phyloP scores from a whole-genome alignment of 2,797 vertebrate species.

The Liparis tanakae region DNA sequence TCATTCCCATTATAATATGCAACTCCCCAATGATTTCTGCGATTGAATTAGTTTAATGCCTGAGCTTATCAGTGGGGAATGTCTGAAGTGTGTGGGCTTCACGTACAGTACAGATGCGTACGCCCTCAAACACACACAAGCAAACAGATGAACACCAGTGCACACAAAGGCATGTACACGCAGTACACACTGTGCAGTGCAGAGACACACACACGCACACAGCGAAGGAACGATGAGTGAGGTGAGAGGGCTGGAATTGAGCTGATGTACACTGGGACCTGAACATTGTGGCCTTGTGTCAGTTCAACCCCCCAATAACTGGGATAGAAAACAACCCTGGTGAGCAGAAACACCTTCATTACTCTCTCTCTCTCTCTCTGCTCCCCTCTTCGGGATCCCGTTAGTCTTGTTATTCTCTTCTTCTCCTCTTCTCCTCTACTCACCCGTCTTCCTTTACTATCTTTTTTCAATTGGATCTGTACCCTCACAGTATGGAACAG shows the following conservation, averaged over 20 bases:
- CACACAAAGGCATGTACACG: not conserved
- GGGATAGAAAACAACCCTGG: slow-evolving; percentile 52
- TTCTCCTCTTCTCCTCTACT: slow-evolving; percentile 20
- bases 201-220: slow-evolving; percentile 23
- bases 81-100: not conserved
- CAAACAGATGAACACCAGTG: not conserved
- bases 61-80: slow-evolving; percentile 14
- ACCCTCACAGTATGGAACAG: slow-evolving; percentile 50
- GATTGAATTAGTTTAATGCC: slow-evolving; percentile 37
- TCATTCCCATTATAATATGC: slow-evolving; percentile 49
- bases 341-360: slow-evolving; percentile 59
- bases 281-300: slow-evolving; percentile 64
- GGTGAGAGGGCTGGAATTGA: slow-evolving; percentile 70
- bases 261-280: slow-evolving; percentile 55
- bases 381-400: slow-evolving; percentile 26
- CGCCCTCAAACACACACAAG: slow-evolving; percentile 10
- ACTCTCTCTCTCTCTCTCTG: slow-evolving; percentile 38
- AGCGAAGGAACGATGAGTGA: slow-evolving; percentile 47
- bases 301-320: slow-evolving; percentile 56
- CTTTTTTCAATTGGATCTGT: slow-evolving; percentile 57
- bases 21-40: slow-evolving; percentile 33
- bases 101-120: not conserved
- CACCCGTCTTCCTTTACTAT: slow-evolving; percentile 27
- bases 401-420: slow-evolving; percentile 38
- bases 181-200: not conserved